Base-by-base conservation (phyloP, 1,140 invertebrate genomes). In the Sarcophaga bullata region DNA sequence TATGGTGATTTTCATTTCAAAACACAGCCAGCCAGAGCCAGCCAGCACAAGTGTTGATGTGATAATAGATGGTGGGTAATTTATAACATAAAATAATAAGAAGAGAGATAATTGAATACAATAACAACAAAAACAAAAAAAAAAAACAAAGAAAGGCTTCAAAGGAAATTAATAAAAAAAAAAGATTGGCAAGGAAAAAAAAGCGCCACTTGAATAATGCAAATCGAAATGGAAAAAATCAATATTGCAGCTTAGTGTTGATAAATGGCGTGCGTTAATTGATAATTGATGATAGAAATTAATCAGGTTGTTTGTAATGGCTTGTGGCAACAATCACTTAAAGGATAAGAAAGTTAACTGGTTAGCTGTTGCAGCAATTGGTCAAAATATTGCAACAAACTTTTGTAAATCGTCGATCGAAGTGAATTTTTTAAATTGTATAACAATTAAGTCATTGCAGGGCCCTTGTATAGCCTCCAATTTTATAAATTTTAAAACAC, bases 61-160 rank as follows among this genome's bases (percentile, higher is more conserved):
- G 75, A 78, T 78, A 78, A 78, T 78, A 50, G 75, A 50, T 52
- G 75, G 73, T 49, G 75, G 25, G 75, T 78, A 78, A 78, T 78
- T 78, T 78, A 78, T 78, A 25, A 50, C 48, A 78, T 78, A 48
- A 72, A 25, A 17, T 78, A 78, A 78, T 78, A 48, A 52, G 62
- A 7, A 25, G 62, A 25, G 62, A 68, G 62, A 19, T 68, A 68
- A 68, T 68, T 68, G 62, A 68, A 68, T 68, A 68, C 19, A 37
- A 37, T 19, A 68, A 68, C 6, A 17, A 25, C 4, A 19, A 68
- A 68, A 68, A 15, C n/a, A 58, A 6, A 58, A 58, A n/a, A 15
- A 58, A 15, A n/a, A n/a, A 58, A 58, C 3, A 15, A 58, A 15
- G 1, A n/a, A n/a, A 13, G 7, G 15, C 3, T 58, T n/a, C 4